Conservation (phyloP, 1,140 invertebrate genomes). For the Probaryconus sp. region DNA sequence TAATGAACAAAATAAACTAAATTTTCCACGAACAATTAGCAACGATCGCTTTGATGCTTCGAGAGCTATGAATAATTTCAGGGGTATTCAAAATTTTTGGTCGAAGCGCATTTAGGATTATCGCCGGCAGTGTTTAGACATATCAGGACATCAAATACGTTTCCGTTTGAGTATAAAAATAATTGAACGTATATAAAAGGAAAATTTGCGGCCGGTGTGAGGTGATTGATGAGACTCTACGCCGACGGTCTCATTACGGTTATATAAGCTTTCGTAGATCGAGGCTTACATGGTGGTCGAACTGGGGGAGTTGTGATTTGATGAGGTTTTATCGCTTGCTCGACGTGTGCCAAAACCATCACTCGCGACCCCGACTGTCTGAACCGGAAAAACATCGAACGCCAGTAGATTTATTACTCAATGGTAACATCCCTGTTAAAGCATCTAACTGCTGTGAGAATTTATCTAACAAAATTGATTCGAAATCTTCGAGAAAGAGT, state of each 20-base stretch:
- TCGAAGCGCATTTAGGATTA: too few relatives aligned
- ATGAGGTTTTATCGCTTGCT: slow-evolving; percentile 78
- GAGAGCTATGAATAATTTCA: too few relatives aligned
- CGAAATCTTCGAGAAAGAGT: too few relatives aligned
- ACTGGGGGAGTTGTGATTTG: slow-evolving; percentile 76
- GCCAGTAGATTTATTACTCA: slow-evolving; percentile 63
- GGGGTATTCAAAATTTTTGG: too few relatives aligned
- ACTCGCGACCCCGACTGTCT: slow-evolving; percentile 39
- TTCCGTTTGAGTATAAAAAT: slow-evolving; percentile 17
- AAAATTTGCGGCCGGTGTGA: slow-evolving; percentile 60
- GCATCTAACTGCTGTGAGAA: neutral
- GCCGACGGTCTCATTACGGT: slow-evolving; percentile 78
- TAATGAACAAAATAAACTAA: too few relatives aligned
- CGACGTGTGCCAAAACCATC: slow-evolving; percentile 70
- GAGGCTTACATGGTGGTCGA: slow-evolving; percentile 73
- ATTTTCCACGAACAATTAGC: too few relatives aligned
- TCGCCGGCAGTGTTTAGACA: too few relatives aligned
- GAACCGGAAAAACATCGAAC: slow-evolving; percentile 58
- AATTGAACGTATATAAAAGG: slow-evolving; percentile 22
- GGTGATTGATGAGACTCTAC: slow-evolving; percentile 78
- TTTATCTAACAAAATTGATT: slow-evolving; percentile 2
- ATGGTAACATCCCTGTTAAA: slow-evolving; percentile 4
- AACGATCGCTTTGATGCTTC: too few relatives aligned
- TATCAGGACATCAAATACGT: slow-evolving; percentile 45
- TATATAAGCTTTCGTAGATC: slow-evolving; percentile 79